Conservation (phyloP, 2,797 vertebrate genomes). For the Fistularia commersonii region DNA sequence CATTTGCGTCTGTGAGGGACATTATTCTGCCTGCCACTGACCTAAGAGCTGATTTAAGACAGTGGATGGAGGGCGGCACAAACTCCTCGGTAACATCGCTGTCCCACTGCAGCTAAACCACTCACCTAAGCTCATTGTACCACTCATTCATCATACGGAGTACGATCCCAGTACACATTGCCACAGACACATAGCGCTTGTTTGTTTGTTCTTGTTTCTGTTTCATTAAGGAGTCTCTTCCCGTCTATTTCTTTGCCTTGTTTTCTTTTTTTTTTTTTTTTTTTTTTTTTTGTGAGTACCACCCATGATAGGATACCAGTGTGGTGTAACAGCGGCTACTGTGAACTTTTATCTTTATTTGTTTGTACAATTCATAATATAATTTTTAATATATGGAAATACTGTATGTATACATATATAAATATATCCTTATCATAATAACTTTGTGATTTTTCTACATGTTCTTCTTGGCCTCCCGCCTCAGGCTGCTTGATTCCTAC, state of each 20-base stretch:
- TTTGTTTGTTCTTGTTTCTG: not conserved
- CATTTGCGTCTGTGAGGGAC: constrained; percentile 45
- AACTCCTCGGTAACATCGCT: constrained; percentile 25
- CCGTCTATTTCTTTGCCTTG: too few relatives aligned
- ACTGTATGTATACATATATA: constrained; percentile 73
- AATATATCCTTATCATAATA: constrained; percentile 76
- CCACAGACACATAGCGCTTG: constrained; percentile 39
- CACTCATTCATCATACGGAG: constrained; percentile 29
- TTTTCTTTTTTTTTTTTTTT: constrained; percentile 11
- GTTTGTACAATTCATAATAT: constrained; percentile 73
- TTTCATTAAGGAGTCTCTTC: constrained; percentile 21
- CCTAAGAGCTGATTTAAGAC: constrained; percentile 20
- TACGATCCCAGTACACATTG: constrained; percentile 12
- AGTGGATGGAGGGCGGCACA: constrained; percentile 15
- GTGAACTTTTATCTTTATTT: constrained; percentile 71
- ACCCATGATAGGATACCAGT: constrained; percentile 53
- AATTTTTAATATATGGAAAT: constrained; percentile 74
- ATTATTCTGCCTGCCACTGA: constrained; percentile 24
- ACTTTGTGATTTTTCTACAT: constrained; percentile 75
- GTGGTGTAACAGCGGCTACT: constrained; percentile 77
- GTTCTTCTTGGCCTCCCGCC: constrained; percentile 50
- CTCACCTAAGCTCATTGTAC: constrained; percentile 23
- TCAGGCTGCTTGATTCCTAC: constrained; percentile 37
- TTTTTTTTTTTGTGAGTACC: constrained; percentile 45
- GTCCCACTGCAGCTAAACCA: constrained; percentile 14